Evolutionary conservation across 2,888 invertebrate species (phyloP).

Genomic region (Coelinius sp.): DNA sequence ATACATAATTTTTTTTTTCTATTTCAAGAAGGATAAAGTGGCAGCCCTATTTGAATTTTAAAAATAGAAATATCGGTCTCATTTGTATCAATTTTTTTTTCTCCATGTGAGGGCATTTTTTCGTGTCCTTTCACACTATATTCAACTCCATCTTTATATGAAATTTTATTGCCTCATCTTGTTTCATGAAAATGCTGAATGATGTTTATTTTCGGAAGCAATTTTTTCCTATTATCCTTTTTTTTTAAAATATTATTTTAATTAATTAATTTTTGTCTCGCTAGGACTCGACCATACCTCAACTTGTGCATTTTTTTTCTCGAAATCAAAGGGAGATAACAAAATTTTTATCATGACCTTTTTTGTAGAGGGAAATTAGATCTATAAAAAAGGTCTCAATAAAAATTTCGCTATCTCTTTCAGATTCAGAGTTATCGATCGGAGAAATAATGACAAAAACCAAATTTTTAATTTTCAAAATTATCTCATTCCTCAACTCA

Average conservation of each 20-base stretch:
- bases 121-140: not conserved
- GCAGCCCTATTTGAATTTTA: not conserved
- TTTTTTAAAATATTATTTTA: not conserved
- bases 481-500: not conserved
- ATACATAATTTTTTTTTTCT: conserved; percentile 24
- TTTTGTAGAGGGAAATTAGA: too few relatives aligned
- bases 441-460: not conserved
- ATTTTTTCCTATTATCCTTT: too few relatives aligned
- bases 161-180: too few relatives aligned
- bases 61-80: not conserved
- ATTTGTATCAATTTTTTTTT: not conserved
- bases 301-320: not conserved
- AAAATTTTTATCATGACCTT: too few relatives aligned
- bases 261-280: conserved; percentile 23
- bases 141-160: too few relatives aligned
- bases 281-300: conserved; percentile 28
- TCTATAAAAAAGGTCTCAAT: too few relatives aligned
- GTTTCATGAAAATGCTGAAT: too few relatives aligned
- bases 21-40: not conserved
- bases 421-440: too few relatives aligned
- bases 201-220: too few relatives aligned
- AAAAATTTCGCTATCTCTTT: too few relatives aligned
- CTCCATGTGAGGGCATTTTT: not conserved
- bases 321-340: not conserved
- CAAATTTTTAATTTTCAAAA: too few relatives aligned